phyloP scores from a whole-genome alignment of 2,888 invertebrate genomes.

The Homarus gammarus region DNA sequence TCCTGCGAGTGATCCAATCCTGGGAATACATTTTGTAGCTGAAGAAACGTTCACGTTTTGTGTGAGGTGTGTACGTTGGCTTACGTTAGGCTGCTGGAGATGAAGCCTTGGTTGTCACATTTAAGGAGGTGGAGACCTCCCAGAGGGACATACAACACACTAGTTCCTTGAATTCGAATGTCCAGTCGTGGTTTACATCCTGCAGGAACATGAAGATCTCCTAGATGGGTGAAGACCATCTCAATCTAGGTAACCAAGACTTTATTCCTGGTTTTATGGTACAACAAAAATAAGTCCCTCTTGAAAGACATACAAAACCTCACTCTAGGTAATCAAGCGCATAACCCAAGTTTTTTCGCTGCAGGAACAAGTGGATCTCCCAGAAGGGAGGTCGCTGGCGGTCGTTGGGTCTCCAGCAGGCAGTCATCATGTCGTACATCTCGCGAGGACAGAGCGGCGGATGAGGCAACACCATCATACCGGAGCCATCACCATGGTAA shows the following conservation, averaged over 20 bases:
- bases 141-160: no score
- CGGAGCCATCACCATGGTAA: slow-evolving; percentile 76
- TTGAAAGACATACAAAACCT: slow-evolving; percentile 5
- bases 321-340: slow-evolving; percentile 43
- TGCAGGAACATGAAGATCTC: no score
- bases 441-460: slow-evolving; percentile 80
- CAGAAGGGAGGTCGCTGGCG: slow-evolving; percentile 80
- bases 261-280: no score
- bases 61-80: no score
- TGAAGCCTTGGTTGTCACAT: no score
- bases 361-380: slow-evolving; percentile 81
- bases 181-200: no score
- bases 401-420: slow-evolving; percentile 81
- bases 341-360: slow-evolving; percentile 78
- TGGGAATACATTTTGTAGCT: not conserved
- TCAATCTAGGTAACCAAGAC: no score
- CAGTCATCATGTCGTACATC: slow-evolving; percentile 81
- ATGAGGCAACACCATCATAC: slow-evolving; percentile 78
- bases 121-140: no score
- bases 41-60: no score
- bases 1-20: not conserved
- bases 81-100: no score
- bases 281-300: not conserved
- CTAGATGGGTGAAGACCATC: no score
- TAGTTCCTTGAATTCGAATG: no score